These are phyloP conservation scores for Tychaedon coryphoeus DNA, from an alignment of 2,113 vertebrate species.

Conservation along the genomic window DNA sequence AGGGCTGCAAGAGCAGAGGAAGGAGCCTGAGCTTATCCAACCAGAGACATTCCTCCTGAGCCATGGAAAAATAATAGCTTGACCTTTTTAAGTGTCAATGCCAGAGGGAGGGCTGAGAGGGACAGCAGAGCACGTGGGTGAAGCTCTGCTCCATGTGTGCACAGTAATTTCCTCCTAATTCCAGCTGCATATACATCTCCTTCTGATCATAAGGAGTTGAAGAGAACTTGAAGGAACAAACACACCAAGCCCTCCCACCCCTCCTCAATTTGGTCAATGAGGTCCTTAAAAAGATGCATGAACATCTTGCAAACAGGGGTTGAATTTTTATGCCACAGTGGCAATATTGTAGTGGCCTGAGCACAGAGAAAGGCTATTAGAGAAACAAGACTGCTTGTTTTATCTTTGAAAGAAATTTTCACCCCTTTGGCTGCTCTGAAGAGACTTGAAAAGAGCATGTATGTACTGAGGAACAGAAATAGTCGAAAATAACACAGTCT, in stretches of 20 bases:
- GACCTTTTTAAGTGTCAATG: not conserved
- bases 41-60: not conserved
- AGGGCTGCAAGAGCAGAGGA: not conserved
- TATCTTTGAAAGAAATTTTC: slow-evolving; percentile 36
- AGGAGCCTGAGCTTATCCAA: not conserved
- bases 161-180: not conserved
- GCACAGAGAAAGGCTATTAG: not conserved
- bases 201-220: slow-evolving; percentile 4
- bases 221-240: slow-evolving; percentile 14
- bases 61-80: not conserved
- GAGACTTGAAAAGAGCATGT: not conserved
- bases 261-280: slow-evolving; percentile 57
- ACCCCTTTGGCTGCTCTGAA: slow-evolving; percentile 10
- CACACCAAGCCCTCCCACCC: not conserved
- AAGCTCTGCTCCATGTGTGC: not conserved
- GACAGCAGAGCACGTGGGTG: not conserved
- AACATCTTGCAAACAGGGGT: not conserved
- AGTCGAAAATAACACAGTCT: not conserved
- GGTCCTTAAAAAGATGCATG: slow-evolving; percentile 51
- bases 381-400: slow-evolving; percentile 11
- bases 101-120: not conserved
- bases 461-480: slow-evolving; percentile 11
- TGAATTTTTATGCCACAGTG: slow-evolving; percentile 46
- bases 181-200: not conserved
- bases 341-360: not conserved